Evolutionary conservation across 2,888 invertebrate species (phyloP).

Genomic region (Bedellia somnulentella): DNA sequence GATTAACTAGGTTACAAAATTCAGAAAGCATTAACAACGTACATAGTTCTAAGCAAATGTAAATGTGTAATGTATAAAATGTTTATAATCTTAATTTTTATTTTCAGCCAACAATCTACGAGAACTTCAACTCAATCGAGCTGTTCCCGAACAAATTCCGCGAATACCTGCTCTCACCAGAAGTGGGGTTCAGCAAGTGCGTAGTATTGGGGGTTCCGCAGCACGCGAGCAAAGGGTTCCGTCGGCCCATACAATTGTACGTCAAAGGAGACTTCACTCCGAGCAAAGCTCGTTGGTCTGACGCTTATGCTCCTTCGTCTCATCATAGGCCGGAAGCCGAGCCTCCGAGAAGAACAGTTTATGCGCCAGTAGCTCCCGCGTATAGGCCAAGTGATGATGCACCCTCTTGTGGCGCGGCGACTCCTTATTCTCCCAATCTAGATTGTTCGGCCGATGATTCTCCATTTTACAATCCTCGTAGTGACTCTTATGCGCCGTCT

Average conservation of each 20-base stretch:
- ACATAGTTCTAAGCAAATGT: too few species aligned
- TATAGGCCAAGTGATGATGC: constrained; percentile 54
- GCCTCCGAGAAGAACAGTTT: constrained; percentile 53
- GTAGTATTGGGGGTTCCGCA: constrained; percentile 81
- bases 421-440: constrained; percentile 50
- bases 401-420: constrained; percentile 53
- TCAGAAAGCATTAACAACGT: too few species aligned
- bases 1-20: too few species aligned
- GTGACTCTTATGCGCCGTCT: constrained; percentile 53
- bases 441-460: constrained; percentile 48
- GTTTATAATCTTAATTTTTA: too few species aligned
- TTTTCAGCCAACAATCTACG: constrained; percentile 79
- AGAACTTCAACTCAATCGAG: constrained; percentile 82
- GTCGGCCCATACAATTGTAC: constrained; percentile 75
- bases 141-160: constrained; percentile 92
- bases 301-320: constrained; percentile 65
- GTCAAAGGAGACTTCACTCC: constrained; percentile 67
- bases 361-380: constrained; percentile 47
- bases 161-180: constrained; percentile 85
- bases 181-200: constrained; percentile 90
- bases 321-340: constrained; percentile 61
- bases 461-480: constrained; percentile 54
- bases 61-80: too few species aligned
- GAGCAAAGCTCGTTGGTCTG: constrained; percentile 66
- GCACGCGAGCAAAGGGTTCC: constrained; percentile 87